phyloP scores from a whole-genome alignment of 2,797 vertebrate species.

The Arrhamphus sclerolepis region DNA sequence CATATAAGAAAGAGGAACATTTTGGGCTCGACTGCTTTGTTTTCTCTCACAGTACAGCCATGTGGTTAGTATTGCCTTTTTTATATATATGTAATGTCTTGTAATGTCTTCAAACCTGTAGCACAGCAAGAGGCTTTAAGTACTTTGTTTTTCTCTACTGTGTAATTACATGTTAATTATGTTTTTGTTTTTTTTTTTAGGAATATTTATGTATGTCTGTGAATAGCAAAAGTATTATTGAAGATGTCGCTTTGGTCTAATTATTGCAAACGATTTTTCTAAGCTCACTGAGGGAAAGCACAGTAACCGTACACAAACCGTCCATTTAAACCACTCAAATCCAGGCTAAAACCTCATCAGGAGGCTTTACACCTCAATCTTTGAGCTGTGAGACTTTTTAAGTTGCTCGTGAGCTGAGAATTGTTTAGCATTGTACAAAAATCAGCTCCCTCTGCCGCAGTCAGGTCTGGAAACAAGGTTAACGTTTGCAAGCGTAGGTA shows the following conservation, averaged over 20 bases:
- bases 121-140: constrained; percentile 56
- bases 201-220: constrained; percentile 64
- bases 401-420: too few species aligned
- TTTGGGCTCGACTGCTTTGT: constrained; percentile 19
- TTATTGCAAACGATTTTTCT: constrained; percentile 30
- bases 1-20: constrained; percentile 14
- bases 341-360: constrained; percentile 8
- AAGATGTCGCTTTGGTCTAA: constrained; percentile 18
- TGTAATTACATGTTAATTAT: constrained; percentile 60
- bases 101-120: constrained; percentile 52
- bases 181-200: constrained; percentile 52
- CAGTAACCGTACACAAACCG: constrained; percentile 28
- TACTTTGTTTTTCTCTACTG: constrained; percentile 59
- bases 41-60: constrained; percentile 55
- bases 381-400: not conserved
- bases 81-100: constrained; percentile 32
- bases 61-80: constrained; percentile 51
- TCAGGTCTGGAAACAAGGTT: constrained; percentile 6
- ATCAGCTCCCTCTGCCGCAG: not conserved
- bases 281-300: constrained; percentile 40
- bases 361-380: not conserved
- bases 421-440: too few species aligned
- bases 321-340: constrained; percentile 26
- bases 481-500: constrained; percentile 4
- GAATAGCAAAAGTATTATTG: constrained; percentile 32